phyloP scores from a whole-genome alignment of 1,140 invertebrate species.

The Pectinophora gossypiella region DNA sequence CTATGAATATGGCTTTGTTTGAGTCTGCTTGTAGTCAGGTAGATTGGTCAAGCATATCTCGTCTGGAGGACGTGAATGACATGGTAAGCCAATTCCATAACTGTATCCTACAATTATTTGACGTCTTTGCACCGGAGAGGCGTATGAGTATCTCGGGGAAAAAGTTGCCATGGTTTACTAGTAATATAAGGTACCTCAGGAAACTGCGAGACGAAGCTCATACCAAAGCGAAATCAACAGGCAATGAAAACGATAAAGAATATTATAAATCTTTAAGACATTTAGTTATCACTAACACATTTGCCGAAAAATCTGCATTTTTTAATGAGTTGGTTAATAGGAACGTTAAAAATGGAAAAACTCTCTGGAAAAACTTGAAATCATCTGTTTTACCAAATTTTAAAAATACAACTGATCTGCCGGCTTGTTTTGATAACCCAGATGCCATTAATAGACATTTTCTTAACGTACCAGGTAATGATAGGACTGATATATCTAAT shows the following conservation, averaged over 20 bases:
- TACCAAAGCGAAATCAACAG: background rate
- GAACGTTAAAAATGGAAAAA: background rate
- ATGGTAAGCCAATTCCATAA: background rate
- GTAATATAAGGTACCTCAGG: background rate
- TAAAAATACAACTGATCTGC: too few species aligned
- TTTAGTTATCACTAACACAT: background rate
- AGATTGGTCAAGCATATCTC: background rate
- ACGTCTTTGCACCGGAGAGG: background rate
- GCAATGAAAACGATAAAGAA: background rate
- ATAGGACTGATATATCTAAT: too few species aligned
- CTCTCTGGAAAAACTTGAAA: background rate
- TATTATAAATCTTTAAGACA: background rate
- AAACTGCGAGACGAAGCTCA: background rate
- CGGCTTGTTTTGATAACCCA: too few species aligned
- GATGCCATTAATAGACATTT: too few species aligned
- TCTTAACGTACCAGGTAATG: too few species aligned
- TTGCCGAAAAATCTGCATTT: background rate
- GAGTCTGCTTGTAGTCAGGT: background rate
- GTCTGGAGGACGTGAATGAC: background rate
- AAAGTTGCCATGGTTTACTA: background rate
- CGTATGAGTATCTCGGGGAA: background rate
- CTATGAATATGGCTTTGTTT: background rate
- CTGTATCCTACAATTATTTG: background rate
- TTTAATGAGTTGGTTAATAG: background rate
- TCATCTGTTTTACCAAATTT: background rate